These are phyloP conservation scores for Erythrolamprus reginae DNA, from an alignment of 2,113 vertebrate species.

Conservation along the genomic window DNA sequence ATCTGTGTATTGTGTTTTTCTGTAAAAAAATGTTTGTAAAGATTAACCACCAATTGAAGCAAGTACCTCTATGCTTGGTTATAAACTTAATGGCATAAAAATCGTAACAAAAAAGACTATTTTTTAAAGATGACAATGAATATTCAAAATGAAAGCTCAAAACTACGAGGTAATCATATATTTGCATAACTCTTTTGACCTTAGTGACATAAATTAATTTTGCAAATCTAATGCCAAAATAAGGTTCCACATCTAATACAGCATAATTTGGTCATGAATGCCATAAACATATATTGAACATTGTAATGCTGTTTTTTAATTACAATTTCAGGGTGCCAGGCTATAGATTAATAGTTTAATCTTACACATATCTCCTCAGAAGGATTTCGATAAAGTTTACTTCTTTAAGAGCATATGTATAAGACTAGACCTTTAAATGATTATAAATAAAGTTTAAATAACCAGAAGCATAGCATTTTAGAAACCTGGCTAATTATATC, in stretches of 20 bases:
- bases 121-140: too few species aligned
- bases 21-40: constrained; percentile 13
- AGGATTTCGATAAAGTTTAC: not conserved
- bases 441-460: constrained; percentile 33
- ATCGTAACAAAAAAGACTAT: constrained; percentile 72
- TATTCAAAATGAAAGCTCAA: constrained; percentile 86
- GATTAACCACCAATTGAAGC: constrained; percentile 35
- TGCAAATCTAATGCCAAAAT: constrained; percentile 80
- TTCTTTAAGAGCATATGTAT: not conserved
- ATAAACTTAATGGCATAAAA: constrained; percentile 63
- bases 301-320: constrained; percentile 67
- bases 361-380: not conserved
- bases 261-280: constrained; percentile 71
- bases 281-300: constrained; percentile 69
- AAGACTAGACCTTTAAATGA: not conserved
- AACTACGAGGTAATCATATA: constrained; percentile 75
- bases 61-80: constrained; percentile 56
- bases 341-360: constrained; percentile 42
- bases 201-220: constrained; percentile 77
- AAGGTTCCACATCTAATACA: constrained; percentile 79
- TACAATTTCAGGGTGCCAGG: constrained; percentile 62
- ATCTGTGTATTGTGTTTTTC: not conserved
- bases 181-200: constrained; percentile 77
- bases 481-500: constrained; percentile 40
- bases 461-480: constrained; percentile 38